These are phyloP conservation scores for Luffia ferchaultella DNA, from an alignment of 2,888 invertebrate genomes.

Conservation along the genomic window DNA sequence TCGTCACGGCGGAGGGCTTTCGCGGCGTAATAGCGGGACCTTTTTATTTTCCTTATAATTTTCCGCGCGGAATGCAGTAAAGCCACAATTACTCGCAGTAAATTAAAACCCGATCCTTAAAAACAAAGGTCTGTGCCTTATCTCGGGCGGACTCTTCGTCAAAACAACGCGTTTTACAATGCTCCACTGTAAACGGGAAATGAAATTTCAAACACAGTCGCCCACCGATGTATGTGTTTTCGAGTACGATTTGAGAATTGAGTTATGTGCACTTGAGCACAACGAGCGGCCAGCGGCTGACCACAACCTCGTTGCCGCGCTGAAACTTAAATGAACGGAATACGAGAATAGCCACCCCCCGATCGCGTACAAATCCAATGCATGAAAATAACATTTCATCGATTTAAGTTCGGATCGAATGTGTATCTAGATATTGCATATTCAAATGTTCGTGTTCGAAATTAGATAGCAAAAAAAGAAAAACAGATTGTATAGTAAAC, in stretches of 20 bases:
- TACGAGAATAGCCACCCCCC: background rate
- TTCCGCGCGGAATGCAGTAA: conserved; percentile 33
- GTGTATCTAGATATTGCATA: no score
- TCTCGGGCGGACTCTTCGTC: conserved; percentile 20
- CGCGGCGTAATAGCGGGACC: conserved; percentile 40
- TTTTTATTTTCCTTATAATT: conserved; percentile 49
- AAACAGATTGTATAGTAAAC: no score
- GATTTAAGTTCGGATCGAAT: no score
- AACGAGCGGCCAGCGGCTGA: background rate
- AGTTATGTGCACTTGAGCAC: background rate
- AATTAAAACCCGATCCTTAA: conserved; percentile 41
- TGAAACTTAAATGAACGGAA: background rate
- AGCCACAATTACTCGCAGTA: conserved; percentile 36
- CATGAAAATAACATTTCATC: background rate
- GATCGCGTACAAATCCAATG: background rate
- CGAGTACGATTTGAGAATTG: background rate
- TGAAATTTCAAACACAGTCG: no score
- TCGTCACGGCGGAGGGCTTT: conserved; percentile 48
- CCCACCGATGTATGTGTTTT: no score
- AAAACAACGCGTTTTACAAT: conserved; percentile 5
- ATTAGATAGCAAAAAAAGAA: no score
- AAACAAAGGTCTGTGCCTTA: conserved; percentile 37
- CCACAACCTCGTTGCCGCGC: no score
- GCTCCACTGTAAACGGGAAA: background rate
- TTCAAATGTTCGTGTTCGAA: no score